Conservation (phyloP, 2,113 vertebrate species). For the Garra rufa region DNA sequence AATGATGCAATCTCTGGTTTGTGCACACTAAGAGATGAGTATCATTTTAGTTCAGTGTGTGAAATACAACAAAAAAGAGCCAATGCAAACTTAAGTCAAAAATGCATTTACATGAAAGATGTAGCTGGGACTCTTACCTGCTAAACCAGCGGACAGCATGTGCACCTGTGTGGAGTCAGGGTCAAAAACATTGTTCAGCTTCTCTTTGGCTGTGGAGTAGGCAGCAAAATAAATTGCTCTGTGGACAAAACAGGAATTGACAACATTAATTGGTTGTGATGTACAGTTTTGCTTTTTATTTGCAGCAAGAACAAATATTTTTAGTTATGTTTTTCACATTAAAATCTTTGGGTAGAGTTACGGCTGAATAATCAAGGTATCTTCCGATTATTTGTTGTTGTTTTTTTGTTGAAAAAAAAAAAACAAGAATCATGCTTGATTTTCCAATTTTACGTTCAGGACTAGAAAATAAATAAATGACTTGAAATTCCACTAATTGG, state of each 20-base stretch:
- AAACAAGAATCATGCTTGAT: no score
- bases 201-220: constrained; percentile 96
- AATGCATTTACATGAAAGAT: constrained; percentile 24
- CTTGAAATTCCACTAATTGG: no score
- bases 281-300: not conserved
- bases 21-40: constrained; percentile 47
- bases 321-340: not conserved
- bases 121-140: constrained; percentile 84
- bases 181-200: constrained; percentile 87
- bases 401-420: no score
- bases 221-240: constrained; percentile 99
- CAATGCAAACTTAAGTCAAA: constrained; percentile 48
- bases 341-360: not conserved
- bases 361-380: no score
- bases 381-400: no score
- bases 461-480: no score
- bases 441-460: no score
- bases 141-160: constrained; percentile 95
- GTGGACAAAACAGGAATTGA: constrained; percentile 36
- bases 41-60: constrained; percentile 55
- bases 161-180: constrained; percentile 96
- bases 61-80: constrained; percentile 48
- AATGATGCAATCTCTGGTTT: constrained; percentile 38
- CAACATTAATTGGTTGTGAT: not conserved
- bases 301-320: not conserved